phyloP scores from a whole-genome alignment of 2,797 vertebrate species.

The Lagocephalus sceleratus region DNA sequence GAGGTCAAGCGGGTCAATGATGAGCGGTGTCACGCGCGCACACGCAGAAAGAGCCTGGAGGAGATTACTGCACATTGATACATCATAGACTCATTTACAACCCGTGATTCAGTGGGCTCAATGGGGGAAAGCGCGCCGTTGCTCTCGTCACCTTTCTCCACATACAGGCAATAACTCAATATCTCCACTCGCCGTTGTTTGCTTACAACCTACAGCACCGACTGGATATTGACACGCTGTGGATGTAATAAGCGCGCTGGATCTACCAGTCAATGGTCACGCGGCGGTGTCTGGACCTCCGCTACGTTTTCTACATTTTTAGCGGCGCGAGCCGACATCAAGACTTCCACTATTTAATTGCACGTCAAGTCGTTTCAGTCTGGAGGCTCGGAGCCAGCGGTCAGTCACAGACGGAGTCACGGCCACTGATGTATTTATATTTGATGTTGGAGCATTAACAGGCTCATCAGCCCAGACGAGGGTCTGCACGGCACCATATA shows the following conservation, averaged over 20 bases:
- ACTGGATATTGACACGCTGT: constrained; percentile 8
- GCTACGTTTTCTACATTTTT: constrained; percentile 68
- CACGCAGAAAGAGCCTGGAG: constrained; percentile 9
- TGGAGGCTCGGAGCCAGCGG: constrained; percentile 47
- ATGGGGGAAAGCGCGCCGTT: neutral
- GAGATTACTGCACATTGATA: constrained; percentile 29
- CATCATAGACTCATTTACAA: constrained; percentile 1
- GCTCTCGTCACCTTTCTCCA: neutral
- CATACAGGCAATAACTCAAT: too few relatives aligned
- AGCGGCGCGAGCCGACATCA: constrained; percentile 59
- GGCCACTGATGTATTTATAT: constrained; percentile 30
- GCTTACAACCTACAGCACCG: neutral
- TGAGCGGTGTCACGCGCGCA: constrained; percentile 12
- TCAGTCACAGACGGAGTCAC: constrained; percentile 43
- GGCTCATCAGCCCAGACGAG: constrained; percentile 24
- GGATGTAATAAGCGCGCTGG: constrained; percentile 34
- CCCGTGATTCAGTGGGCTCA: neutral
- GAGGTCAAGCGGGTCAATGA: constrained; percentile 59
- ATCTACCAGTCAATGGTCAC: constrained; percentile 42
- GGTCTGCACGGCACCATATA: constrained; percentile 46
- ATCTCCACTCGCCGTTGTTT: neutral
- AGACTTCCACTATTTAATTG: constrained; percentile 61
- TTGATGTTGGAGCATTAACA: constrained; percentile 56
- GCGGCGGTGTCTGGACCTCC: constrained; percentile 46
- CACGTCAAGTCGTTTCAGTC: constrained; percentile 64